Conservation (phyloP, 2,113 vertebrate genomes). For the Corythoichthys haematopterus region DNA sequence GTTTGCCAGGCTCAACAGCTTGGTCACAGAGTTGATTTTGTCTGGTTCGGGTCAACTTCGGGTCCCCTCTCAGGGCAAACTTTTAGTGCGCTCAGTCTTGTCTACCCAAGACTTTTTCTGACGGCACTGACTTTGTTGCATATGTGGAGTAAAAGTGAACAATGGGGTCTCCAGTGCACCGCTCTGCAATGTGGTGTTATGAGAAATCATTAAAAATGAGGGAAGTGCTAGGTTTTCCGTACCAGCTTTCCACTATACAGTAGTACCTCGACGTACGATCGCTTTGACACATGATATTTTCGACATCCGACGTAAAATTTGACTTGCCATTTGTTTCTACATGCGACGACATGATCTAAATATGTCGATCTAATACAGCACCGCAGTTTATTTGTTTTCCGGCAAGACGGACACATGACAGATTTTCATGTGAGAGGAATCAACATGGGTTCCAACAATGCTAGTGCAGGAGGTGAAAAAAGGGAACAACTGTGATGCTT, state of each 20-base stretch:
- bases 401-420: no score
- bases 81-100: neutral
- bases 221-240: neutral
- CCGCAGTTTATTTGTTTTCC: no score
- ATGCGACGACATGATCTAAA: no score
- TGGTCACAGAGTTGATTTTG: neutral
- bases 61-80: neutral
- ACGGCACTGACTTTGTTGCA: neutral
- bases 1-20: neutral
- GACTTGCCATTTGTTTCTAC: no score
- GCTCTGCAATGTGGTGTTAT: neutral
- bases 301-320: no score
- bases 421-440: no score
- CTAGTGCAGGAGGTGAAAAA: no score
- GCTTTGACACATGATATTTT: no score
- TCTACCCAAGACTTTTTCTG: neutral
- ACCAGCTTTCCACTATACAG: neutral
- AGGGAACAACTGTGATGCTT: no score
- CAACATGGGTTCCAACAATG: no score
- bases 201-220: neutral
- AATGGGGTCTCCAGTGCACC: neutral
- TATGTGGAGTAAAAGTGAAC: neutral
- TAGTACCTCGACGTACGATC: no score
- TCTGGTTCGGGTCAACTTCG: neutral
- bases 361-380: no score